Evolutionary conservation across 2,797 vertebrate genomes (phyloP).

Genomic region (Microctenopoma lineatum): DNA sequence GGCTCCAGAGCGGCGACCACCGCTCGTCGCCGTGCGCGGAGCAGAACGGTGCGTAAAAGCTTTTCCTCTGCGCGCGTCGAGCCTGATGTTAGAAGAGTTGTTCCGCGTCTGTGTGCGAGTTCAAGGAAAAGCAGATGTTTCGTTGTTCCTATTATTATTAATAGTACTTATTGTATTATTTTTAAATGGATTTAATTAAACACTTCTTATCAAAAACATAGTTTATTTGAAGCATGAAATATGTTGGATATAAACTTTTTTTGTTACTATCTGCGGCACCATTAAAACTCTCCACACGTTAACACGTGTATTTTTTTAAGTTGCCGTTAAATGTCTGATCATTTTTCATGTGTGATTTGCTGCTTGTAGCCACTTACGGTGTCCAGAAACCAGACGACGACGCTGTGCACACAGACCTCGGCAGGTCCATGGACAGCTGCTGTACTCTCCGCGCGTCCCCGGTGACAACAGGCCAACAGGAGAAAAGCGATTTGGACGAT

Average conservation of each 20-base stretch:
- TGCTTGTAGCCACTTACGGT: conserved; percentile 84
- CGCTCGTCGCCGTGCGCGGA: conserved; percentile 89
- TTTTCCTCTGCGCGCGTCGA: background rate
- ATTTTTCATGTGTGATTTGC: background rate
- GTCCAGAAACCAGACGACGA: conserved; percentile 90
- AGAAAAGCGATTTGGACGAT: conserved; percentile 90
- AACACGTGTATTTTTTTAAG: too few species aligned
- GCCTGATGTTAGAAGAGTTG: background rate
- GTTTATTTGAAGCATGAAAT: too few species aligned
- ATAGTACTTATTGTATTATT: too few species aligned
- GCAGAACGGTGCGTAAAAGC: conserved; percentile 83
- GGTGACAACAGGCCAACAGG: conserved; percentile 75
- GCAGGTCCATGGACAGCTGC: conserved; percentile 89
- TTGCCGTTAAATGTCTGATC: too few species aligned
- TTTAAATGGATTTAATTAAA: too few species aligned
- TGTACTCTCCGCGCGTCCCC: conserved; percentile 89
- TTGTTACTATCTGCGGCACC: too few species aligned
- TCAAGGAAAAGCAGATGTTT: background rate
- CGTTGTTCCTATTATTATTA: too few species aligned
- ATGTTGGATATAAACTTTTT: too few species aligned
- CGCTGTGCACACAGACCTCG: conserved; percentile 86
- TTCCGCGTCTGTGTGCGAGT: background rate
- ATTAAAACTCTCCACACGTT: too few species aligned
- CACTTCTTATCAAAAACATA: too few species aligned
- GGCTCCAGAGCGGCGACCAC: conserved; percentile 87